Base-by-base conservation (phyloP, 2,888 invertebrate genomes). In the Melikaiella ostensackeni region DNA sequence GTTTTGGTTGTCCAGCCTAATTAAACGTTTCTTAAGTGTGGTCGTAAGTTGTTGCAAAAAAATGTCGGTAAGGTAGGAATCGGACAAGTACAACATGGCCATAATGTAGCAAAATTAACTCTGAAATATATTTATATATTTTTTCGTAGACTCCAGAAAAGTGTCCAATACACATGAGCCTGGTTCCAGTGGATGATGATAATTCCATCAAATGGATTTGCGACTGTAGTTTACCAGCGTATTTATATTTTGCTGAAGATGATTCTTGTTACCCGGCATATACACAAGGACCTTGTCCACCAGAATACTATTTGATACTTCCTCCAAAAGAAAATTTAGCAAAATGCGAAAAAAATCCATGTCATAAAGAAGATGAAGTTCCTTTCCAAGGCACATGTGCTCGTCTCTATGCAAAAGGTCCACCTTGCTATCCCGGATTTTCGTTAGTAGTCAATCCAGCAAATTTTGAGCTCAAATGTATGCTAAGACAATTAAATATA, bases 251-350 rank as follows among this genome's bases (percentile, higher is more conserved):
- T 85, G 94, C 95, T 1, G 87, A 91, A 35, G 92, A 93, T 0
- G 93, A 95, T 83, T 90, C 90, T 9, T 96, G 96, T 84, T 94
- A 94, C 91, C 92, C 93, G 66, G 94, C 94, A 0, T 95, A 93
- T 85, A 92, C 92, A 57, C 93, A 92, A 87, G 96, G 96, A 0
- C 96, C 96, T 0, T 96, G 96, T 85, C 81, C 86, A 0, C 75
- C 85, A 0, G 92, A 92, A 0, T 87, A 95, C 76, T 94, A 94
- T 85, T 91, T 96, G 33, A 87, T 94, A 9, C 91, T 96, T 30
- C 92, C 92, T 16, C 81, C 86, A 61, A 91, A 92, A 57, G 89
- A 93, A 19, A 92, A 92, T 1, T 91, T 94, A 59, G 95, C 96
- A 0, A 90, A 92, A 75, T 96, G 96, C 86, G 91, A 91, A 5